These are phyloP conservation scores for Melanostoma mellinum DNA, from an alignment of 2,888 invertebrate genomes.

Conservation along the genomic window DNA sequence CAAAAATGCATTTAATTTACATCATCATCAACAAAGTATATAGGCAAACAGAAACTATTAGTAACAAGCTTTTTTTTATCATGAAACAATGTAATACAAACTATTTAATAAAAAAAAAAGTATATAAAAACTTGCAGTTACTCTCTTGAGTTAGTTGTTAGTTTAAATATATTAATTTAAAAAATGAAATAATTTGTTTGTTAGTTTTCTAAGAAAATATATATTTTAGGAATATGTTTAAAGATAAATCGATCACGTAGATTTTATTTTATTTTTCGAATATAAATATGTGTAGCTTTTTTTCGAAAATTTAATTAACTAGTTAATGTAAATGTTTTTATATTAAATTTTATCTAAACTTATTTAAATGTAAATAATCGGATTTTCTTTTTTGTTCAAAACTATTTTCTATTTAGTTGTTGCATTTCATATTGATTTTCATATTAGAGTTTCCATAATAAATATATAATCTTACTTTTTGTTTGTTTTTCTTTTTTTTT, in stretches of 20 bases:
- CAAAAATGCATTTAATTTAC: slow-evolving; percentile 20
- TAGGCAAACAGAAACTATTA: neutral
- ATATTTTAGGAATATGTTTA: slow-evolving; percentile 32
- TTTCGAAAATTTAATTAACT: slow-evolving; percentile 49
- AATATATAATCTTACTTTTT: slow-evolving; percentile 38
- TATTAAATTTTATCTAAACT: slow-evolving; percentile 61
- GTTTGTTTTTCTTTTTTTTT: slow-evolving; percentile 17
- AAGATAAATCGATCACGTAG: slow-evolving; percentile 62
- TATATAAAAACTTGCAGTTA: slow-evolving; percentile 38
- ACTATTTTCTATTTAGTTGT: slow-evolving; percentile 51
- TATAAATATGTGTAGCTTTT: slow-evolving; percentile 64
- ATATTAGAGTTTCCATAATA: slow-evolving; percentile 48
- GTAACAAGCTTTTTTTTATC: no score
- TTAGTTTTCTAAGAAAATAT: slow-evolving; percentile 47
- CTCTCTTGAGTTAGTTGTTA: slow-evolving; percentile 24
- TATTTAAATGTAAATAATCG: slow-evolving; percentile 70
- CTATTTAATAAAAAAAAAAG: slow-evolving; percentile 6
- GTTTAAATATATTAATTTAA: neutral
- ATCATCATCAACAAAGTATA: neutral
- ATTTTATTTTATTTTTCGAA: slow-evolving; percentile 33
- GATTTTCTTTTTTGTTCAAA: slow-evolving; percentile 63
- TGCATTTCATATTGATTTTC: slow-evolving; percentile 10
- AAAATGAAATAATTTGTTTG: slow-evolving; percentile 20
- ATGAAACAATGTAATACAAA: neutral
- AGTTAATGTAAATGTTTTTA: slow-evolving; percentile 51